Base-by-base conservation (phyloP, 2,888 invertebrate genomes). In the Hofmannophila pseudospretella region DNA sequence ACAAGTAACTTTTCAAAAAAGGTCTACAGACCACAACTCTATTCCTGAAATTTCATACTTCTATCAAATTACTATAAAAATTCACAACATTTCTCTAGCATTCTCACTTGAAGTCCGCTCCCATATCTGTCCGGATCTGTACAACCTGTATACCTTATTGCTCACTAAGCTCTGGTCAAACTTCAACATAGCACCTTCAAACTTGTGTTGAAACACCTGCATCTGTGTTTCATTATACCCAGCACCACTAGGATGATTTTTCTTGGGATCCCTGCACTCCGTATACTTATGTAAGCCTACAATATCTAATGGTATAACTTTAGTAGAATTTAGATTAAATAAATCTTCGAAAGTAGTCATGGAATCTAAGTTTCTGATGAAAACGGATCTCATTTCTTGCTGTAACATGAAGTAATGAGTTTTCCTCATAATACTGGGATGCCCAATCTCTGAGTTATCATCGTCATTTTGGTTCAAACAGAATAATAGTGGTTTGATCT, bases 151-250 rank as follows among this genome's bases (percentile, higher is more conserved):
- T 35, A 88, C 69, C 51, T 84, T 85, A 57, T 86, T 79, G 50
- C 75, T 86, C 13, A 80, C 63, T 46, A 89, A 65, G 44, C 62
- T 72, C 39, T 82, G 78, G 0, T 76, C 79, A 61, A 86, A 89
- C 47, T 86, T 88, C 20, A 82, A 62, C 75, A 88, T 88, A 27
- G 88, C 81, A 41, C 81, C 79, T 63, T 88, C 89, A 54, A 88
- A 82, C 36, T 82, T 84, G 44, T 88, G 82, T 29, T 75, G 84
- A 44, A 86, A 85, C 3, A 81, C 66, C 43, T 80, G 75, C 78
- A 86, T 78, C 41, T 85, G 80, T 3, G 84, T 81, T 32, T 76
- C 76, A 55, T 85, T 85, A 41, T 80, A 86, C 0, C 77, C 80
- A 7, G 52, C 41, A 7, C 75, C 77, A 40, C 52, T 66, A 0